A percentile compares a stretch with the other conserved stretches of the same genome.
phyloP scores from a whole-genome alignment of 1,140 invertebrate genomes.

The Daktulosphaira vitifoliae region DNA sequence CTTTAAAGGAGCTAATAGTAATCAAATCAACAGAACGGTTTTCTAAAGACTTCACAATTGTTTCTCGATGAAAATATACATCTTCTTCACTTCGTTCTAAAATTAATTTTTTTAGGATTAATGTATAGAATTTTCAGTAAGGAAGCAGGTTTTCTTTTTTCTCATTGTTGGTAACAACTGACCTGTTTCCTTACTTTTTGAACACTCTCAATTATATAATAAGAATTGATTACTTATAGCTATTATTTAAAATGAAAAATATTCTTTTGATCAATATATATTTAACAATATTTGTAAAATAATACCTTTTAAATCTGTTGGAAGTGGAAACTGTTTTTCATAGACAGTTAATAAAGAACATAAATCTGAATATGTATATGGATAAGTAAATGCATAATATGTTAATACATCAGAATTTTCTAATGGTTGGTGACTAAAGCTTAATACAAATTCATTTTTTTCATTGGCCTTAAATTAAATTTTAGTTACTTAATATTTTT shows the following conservation, averaged over 20 bases:
- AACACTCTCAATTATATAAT: not conserved
- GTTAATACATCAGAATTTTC: conserved; percentile 63
- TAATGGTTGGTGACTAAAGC: conserved; percentile 66
- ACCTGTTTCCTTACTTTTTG: too few relatives aligned
- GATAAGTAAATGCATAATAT: conserved; percentile 89
- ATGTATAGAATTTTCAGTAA: too few relatives aligned
- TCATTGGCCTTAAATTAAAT: conserved; percentile 17
- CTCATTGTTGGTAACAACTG: too few relatives aligned
- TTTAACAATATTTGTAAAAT: not conserved
- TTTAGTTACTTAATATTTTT: too few relatives aligned
- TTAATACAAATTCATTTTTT: conserved; percentile 50
- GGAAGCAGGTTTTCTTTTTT: too few relatives aligned
- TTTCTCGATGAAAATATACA: conserved; percentile 80
- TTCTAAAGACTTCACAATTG: conserved; percentile 72
- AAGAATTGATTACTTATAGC: not conserved
- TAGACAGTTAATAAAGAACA: conserved; percentile 59
- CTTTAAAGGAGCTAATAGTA: conserved; percentile 77
- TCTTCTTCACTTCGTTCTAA: conserved; percentile 48
- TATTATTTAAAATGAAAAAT: not conserved
- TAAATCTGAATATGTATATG: conserved; percentile 74
- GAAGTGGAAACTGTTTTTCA: conserved; percentile 49
- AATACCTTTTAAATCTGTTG: conserved; percentile 28
- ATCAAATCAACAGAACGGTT: conserved; percentile 73
- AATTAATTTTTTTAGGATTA: not conserved
- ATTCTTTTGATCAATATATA: too few relatives aligned